Base-by-base conservation (phyloP, 2,113 vertebrate species). In the Serilophus lunatus region DNA sequence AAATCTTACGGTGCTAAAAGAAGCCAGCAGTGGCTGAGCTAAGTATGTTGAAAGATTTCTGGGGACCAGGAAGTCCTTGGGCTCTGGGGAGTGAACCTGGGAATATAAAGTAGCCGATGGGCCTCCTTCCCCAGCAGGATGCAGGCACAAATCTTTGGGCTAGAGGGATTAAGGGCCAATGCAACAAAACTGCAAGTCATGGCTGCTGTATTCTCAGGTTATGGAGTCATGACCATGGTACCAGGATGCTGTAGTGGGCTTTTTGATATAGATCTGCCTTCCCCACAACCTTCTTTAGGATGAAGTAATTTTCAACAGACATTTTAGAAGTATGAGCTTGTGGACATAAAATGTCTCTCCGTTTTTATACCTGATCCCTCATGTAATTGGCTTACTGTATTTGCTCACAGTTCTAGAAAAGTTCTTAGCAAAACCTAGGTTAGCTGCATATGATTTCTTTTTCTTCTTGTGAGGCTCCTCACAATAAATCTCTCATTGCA, bases 21-120 rank as follows among this genome's bases (percentile, higher is more conserved):
- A 72, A 44, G 3, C 11, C 1, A 0, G 3, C 0, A 0, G n/a
- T 45, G 33, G 7, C 12, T 45, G 19, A 72, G n/a, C n/a, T n/a
- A 45, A 45, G 44, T 45, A 45, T 45, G 44, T 45, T 45, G 44
- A 45, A 45, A 45, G 44, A 45, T 45, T 45, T 45, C 44, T 45
- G 44, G 44, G 44, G 44, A 45, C 44, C 44, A 45, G 15, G 7
- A 78, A 60, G 70, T 47, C 12, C 36, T 57, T 2, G 2, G 29
- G 56, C 13, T 56, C 23, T 38, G 26, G 19, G 20, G 13, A 78
- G 4, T 1, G 0, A 2, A 44, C 20, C n/a, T 64, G 28, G 18
- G 18, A 83, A 74, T 35, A n/a, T 75, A 38, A 18, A 80, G 24
- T 18, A 68, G 53, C 0, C 4, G 24, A 38, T 69, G 42, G 7